Conservation (phyloP, 2,888 invertebrate species). For the Latrodectus elegans region DNA sequence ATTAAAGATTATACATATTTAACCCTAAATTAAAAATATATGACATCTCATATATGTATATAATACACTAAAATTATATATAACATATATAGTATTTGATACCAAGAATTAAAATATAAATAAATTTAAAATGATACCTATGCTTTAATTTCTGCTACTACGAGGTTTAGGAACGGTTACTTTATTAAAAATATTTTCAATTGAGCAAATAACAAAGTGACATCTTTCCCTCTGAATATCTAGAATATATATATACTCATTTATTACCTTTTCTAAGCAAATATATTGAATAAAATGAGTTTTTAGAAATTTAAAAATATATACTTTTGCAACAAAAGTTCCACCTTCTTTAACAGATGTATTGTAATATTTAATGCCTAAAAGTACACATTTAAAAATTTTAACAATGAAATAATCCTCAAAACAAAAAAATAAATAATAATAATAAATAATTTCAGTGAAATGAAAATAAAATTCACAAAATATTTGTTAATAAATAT, state of each 20-base stretch:
- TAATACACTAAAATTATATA: background rate
- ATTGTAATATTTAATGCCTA: constrained; percentile 95
- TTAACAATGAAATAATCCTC: background rate
- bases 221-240: constrained; percentile 96
- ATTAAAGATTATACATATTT: no score
- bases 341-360: constrained; percentile 89
- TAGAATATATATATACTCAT: constrained; percentile 71
- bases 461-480: background rate
- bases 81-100: background rate
- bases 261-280: background rate
- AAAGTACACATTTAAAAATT: background rate
- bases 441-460: background rate
- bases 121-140: constrained; percentile 78
- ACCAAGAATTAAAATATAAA: background rate
- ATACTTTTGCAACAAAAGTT: constrained; percentile 93
- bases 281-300: background rate
- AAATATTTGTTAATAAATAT: constrained; percentile 12
- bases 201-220: constrained; percentile 90
- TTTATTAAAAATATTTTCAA: constrained; percentile 88
- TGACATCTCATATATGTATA: no score
- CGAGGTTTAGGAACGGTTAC: constrained; percentile 94
- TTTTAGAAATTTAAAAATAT: constrained; percentile 2
- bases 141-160: constrained; percentile 97
- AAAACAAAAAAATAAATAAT: background rate
- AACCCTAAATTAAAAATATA: no score